A percentile compares a stretch with the other conserved stretches of the same genome.
These are phyloP conservation scores for Gavia stellata DNA, from an alignment of 2,113 vertebrate genomes.

Conservation along the genomic window DNA sequence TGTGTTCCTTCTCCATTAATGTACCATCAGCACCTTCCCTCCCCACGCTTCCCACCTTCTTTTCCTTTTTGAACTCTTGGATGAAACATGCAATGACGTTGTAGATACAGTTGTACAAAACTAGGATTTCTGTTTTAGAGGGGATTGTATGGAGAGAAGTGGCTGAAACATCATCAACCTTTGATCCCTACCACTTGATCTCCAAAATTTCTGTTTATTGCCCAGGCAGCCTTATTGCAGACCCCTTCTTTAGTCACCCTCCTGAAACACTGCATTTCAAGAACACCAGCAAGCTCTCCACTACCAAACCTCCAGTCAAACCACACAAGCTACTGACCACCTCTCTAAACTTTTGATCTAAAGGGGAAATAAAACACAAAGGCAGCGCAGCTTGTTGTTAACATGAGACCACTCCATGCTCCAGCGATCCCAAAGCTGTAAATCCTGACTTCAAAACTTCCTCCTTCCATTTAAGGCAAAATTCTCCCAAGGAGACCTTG, in stretches of 20 bases:
- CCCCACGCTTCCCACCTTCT: neutral
- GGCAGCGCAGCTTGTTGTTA: neutral
- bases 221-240: neutral
- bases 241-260: neutral
- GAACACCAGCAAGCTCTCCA: neutral
- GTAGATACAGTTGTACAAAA: neutral
- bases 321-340: neutral
- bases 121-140: neutral
- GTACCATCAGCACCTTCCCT: neutral
- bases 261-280: neutral
- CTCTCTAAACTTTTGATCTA: neutral
- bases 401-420: fast-evolving
- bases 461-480: neutral
- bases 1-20: neutral
- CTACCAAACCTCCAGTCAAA: neutral
- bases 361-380: neutral
- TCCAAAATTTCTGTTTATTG: neutral
- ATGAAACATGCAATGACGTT: too few species aligned
- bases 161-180: neutral
- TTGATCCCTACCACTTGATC: neutral
- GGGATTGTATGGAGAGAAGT: neutral
- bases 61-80: neutral
- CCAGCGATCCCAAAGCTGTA: neutral
- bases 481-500: neutral
- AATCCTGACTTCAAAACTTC: neutral